Conservation (phyloP, 1,140 invertebrate genomes). For the Planococcus citri region DNA sequence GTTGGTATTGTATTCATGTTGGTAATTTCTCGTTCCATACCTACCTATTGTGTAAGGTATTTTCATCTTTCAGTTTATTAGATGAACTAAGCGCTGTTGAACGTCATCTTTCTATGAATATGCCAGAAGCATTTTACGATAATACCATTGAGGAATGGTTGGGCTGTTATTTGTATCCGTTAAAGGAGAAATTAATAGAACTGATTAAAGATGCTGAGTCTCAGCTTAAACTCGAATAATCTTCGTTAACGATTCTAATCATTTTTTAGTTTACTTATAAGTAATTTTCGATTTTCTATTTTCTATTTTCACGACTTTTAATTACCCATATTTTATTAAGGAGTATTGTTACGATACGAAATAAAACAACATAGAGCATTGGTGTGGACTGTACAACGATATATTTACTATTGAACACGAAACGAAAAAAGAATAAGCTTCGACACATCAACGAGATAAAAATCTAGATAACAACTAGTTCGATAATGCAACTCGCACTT, state of each 20-base stretch:
- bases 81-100: neutral
- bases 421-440: no score
- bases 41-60: no score
- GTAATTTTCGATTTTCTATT: neutral
- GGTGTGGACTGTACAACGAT: no score
- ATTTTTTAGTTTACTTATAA: neutral
- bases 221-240: neutral
- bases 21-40: no score
- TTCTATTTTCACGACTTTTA: no score
- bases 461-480: no score
- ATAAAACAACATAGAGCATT: no score
- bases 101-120: neutral
- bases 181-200: neutral
- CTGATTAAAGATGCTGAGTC: neutral
- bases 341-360: no score
- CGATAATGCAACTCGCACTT: no score
- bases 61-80: neutral
- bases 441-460: no score
- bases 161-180: neutral
- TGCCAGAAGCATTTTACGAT: neutral
- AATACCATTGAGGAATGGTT: constrained; percentile 7
- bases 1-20: neutral
- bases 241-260: neutral
- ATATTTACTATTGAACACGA: no score
- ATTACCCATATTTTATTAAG: no score